Evolutionary conservation across 1,140 invertebrate species (phyloP).

Genomic region (Brachionus calyciflorus): DNA sequence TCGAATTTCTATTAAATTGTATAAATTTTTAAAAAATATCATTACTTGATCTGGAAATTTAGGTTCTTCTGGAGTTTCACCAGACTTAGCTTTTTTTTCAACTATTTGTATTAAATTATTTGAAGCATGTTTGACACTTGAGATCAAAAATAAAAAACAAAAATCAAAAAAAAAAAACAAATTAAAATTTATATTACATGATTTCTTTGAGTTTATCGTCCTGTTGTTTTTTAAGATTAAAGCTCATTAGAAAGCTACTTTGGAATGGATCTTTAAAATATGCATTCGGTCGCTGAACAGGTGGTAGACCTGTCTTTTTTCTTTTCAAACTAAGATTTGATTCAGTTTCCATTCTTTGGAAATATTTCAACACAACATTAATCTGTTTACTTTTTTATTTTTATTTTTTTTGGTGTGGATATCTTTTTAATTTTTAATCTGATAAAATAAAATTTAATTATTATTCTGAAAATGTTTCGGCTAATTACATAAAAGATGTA

Average conservation of each 20-base stretch:
- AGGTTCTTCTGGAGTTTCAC: neutral
- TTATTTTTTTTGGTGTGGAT: no score
- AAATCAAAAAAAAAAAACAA: neutral
- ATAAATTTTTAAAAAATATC: neutral
- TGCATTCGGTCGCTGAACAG: constrained; percentile 17
- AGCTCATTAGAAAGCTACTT: constrained; percentile 58
- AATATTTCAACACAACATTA: no score
- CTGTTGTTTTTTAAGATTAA: constrained; percentile 56
- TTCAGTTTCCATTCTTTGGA: neutral
- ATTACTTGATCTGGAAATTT: neutral
- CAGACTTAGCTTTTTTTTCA: neutral
- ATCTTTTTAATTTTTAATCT: neutral
- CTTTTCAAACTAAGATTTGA: neutral
- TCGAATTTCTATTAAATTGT: neutral
- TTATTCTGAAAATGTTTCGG: neutral
- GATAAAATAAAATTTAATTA: neutral
- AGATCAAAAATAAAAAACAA: neutral
- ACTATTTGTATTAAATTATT: constrained; percentile 5
- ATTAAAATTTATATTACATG: constrained; percentile 50
- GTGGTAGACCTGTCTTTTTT: neutral
- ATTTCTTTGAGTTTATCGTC: constrained; percentile 57
- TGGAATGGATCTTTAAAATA: constrained; percentile 54
- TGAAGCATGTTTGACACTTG: neutral
- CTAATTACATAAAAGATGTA: constrained; percentile 1
- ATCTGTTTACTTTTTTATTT: no score